Percentiles rank a stretch among this genome's conserved stretches.
These are phyloP conservation scores for Trichogramma pretiosum DNA, from an alignment of 1,140 invertebrate genomes.

Conservation along the genomic window DNA sequence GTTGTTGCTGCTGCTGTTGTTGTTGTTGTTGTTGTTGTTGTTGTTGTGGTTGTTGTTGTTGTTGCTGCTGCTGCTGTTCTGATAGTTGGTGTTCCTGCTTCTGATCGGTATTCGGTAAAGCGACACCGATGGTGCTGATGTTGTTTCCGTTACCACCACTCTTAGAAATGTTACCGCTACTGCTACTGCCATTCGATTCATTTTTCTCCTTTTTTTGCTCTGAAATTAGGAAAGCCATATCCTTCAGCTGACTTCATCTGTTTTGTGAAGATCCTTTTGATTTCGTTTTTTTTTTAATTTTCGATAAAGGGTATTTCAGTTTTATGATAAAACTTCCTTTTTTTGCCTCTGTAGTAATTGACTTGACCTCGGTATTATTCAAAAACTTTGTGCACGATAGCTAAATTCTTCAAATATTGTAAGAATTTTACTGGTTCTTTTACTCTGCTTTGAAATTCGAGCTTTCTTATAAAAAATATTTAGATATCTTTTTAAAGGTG, in stretches of 20 bases:
- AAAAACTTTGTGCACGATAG: too few species aligned
- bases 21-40: constrained; percentile 49
- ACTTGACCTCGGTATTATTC: too few species aligned
- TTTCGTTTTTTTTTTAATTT: not conserved
- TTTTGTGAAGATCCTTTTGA: not conserved
- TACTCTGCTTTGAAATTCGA: too few species aligned
- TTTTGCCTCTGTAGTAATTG: too few species aligned
- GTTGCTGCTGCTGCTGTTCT: not conserved
- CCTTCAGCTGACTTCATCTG: not conserved
- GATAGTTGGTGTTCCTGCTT: not conserved
- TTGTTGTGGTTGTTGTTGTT: not conserved
- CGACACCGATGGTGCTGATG: constrained; percentile 47
- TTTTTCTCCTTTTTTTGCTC: constrained; percentile 85
- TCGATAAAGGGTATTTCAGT: too few species aligned
- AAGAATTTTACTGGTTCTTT: too few species aligned
- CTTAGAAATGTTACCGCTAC: not conserved
- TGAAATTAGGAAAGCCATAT: constrained; percentile 43
- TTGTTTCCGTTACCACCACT: not conserved
- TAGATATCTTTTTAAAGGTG: too few species aligned
- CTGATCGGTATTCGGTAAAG: not conserved
- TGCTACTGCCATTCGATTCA: constrained; percentile 52
- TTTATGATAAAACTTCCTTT: too few species aligned
- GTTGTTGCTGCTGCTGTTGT: constrained; percentile 26
- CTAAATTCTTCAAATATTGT: too few species aligned
- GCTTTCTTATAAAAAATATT: too few species aligned